phyloP scores from a whole-genome alignment of 2,113 vertebrate genomes.

The Gobius niger region DNA sequence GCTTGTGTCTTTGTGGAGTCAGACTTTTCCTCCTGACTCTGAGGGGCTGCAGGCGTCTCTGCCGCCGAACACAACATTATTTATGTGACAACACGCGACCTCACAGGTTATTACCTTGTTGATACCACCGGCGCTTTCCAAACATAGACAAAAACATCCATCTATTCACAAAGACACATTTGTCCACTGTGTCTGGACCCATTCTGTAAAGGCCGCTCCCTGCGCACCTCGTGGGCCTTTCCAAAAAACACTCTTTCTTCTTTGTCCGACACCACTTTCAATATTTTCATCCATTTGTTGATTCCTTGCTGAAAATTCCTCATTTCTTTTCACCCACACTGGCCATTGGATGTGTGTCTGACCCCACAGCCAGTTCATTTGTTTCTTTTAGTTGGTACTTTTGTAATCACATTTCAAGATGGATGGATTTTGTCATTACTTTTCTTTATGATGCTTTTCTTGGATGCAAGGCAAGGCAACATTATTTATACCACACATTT shows the following conservation, averaged over 20 bases:
- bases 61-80: conserved; percentile 23
- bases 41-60: conserved; percentile 15
- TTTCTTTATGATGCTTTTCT: too few species aligned
- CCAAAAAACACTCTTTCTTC: not conserved
- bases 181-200: conserved; percentile 5
- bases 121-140: conserved; percentile 19
- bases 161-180: conserved; percentile 12
- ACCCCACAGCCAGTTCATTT: too few species aligned
- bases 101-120: conserved; percentile 40
- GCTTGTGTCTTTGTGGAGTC: conserved; percentile 15
- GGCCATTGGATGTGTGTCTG: too few species aligned
- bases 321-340: too few species aligned
- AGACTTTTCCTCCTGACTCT: conserved; percentile 3
- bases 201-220: conserved; percentile 5
- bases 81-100: conserved; percentile 29
- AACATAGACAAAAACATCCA: conserved; percentile 19
- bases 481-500: too few species aligned
- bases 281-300: too few species aligned
- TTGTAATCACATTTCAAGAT: too few species aligned
- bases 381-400: too few species aligned
- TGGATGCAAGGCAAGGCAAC: too few species aligned
- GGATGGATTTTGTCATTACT: too few species aligned
- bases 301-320: too few species aligned
- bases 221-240: not conserved
- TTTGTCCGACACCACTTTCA: not conserved